Conservation (phyloP, 2,888 invertebrate genomes). For the Philereme vetulata region DNA sequence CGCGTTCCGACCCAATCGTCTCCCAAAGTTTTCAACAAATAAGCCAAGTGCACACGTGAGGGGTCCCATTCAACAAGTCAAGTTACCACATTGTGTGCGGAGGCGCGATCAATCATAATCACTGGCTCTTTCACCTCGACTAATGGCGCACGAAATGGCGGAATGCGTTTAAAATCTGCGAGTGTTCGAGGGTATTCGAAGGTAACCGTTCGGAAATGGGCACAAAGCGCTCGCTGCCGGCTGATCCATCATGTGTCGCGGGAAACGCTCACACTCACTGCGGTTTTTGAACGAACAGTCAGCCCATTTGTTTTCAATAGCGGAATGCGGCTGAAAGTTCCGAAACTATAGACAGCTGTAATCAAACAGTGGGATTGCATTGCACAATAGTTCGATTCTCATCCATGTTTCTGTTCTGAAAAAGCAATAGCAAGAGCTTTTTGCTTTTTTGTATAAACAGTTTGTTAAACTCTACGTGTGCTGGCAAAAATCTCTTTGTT, state of each 20-base stretch:
- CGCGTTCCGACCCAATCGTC: constrained; percentile 41
- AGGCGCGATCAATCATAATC: constrained; percentile 80
- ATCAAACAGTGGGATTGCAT: constrained; percentile 25
- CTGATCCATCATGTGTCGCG: constrained; percentile 78
- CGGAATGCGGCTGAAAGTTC: constrained; percentile 32
- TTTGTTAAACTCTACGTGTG: neutral
- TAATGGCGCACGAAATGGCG: constrained; percentile 81
- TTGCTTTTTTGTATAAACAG: constrained; percentile 2
- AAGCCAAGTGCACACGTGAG: constrained; percentile 68
- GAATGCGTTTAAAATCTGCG: constrained; percentile 81
- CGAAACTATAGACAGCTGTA: constrained; percentile 26
- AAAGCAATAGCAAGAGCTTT: neutral
- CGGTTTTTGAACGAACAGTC: constrained; percentile 34
- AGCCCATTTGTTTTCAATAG: constrained; percentile 31
- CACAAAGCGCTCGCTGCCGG: constrained; percentile 65
- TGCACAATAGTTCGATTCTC: constrained; percentile 13
- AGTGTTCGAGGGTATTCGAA: constrained; percentile 70
- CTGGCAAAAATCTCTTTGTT: constrained; percentile 4
- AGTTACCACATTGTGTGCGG: constrained; percentile 65
- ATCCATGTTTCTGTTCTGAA: constrained; percentile 3
- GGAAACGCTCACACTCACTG: constrained; percentile 30
- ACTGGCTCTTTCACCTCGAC: constrained; percentile 79
- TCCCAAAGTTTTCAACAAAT: constrained; percentile 62
- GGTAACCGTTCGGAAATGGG: constrained; percentile 78
- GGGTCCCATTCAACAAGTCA: constrained; percentile 77